Evolutionary conservation across 2,113 vertebrate species (phyloP), one percentile per base, ranked within the genome.

Genomic region (Bombycilla garrulus): DNA sequence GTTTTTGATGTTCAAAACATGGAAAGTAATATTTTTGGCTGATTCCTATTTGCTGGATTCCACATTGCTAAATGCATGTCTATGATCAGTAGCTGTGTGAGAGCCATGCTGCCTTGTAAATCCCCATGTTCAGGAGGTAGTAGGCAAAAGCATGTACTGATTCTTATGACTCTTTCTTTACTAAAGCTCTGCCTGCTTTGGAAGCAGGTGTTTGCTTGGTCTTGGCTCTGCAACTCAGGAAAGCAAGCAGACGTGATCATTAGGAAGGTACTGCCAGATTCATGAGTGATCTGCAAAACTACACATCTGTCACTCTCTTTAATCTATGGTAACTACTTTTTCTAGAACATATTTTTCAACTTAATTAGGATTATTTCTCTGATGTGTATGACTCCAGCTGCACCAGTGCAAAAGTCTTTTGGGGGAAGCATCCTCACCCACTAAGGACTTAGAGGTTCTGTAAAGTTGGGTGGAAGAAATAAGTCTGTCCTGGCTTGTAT

Each of bases 81-180:
- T 70, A 0, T 8, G 29, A 38, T 25, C 0, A 1, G 70, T 82
- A 88, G n/a, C 61, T 20, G 53, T 74, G 57, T 51, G 67, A 79
- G 57, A 81, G 20, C 62, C 11, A 3, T 40, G 66, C 36, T 79
- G 13, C 74, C 40, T 73, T 73, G 24, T 22, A 53, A 42, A 88
- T 86, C 42, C 31, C 24, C 48, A 38, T 69, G 16, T 33, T 47
- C 4, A 2, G 56, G 28, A 26, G 15, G 6, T 45, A 25, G 35
- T 23, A 54, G 21, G 50, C 19, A 62, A 66, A 92, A 53, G 10
- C 0, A 0, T 9, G 12, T 33, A 21, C 14, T 0, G 22, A 24
- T 20, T 48, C 16, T 25, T 51, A 12, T 0, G 47, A 21, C 15
- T 48, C 24, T 31, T 50, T 23, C 6, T 45, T 67, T 26, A 9